A percentile compares a stretch with the other conserved stretches of the same genome.
These are phyloP conservation scores for Phoxinus phoxinus DNA, from an alignment of 2,113 vertebrate genomes.

Conservation along the genomic window DNA sequence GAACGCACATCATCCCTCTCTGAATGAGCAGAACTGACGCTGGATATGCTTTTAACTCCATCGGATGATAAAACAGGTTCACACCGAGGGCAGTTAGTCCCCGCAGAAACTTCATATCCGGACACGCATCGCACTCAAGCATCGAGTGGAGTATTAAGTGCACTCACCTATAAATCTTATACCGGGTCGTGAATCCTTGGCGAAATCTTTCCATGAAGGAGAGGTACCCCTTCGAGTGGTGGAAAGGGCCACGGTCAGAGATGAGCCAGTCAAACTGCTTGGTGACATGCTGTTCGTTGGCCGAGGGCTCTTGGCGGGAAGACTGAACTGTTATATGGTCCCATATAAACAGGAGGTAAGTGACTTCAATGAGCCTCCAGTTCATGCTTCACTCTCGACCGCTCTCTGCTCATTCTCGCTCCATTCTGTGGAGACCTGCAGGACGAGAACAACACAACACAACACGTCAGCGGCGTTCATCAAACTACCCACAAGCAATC, in stretches of 20 bases:
- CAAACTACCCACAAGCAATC: not conserved
- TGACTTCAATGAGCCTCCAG: constrained; percentile 99
- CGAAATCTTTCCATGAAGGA: constrained; percentile 99
- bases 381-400: constrained; percentile 99
- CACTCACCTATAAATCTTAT: constrained; percentile 99
- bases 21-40: not conserved
- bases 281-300: constrained; percentile 97
- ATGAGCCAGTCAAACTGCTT: constrained; percentile 99
- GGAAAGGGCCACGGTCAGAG: constrained; percentile 99
- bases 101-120: not conserved
- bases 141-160: not conserved
- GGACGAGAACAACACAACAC: constrained; percentile 46
- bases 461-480: not conserved
- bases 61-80: not conserved
- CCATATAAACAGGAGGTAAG: constrained; percentile 99
- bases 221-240: constrained; percentile 98
- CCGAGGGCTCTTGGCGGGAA: constrained; percentile 93
- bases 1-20: not conserved
- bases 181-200: constrained; percentile 99
- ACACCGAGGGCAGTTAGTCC: not conserved
- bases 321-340: constrained; percentile 97
- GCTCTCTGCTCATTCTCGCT: constrained; percentile 99
- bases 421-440: constrained; percentile 98
- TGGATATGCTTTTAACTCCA: not conserved
- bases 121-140: constrained; percentile 3